Percentiles rank a stretch among this genome's conserved stretches.
Evolutionary conservation across 2,888 invertebrate genomes (phyloP).

Genomic region (Tiliacea aurago): DNA sequence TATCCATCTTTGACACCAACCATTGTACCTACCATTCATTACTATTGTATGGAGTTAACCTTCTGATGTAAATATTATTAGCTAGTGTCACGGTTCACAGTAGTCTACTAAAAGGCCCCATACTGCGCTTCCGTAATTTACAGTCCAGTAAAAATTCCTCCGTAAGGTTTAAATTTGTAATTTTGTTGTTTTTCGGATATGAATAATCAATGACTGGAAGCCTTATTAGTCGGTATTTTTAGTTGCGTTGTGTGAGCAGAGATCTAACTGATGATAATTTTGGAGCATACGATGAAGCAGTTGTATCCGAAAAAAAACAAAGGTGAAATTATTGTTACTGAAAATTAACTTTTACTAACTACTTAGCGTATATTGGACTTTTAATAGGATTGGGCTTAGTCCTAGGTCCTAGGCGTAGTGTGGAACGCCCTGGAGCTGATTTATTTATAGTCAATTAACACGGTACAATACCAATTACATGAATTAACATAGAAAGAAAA

Average conservation of each 20-base stretch:
- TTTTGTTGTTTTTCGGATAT: slow-evolving; percentile 55
- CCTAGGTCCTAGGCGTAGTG: too few relatives aligned
- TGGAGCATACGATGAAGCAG: not conserved
- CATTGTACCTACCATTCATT: too few relatives aligned
- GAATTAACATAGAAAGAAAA: too few relatives aligned
- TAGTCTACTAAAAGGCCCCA: slow-evolving; percentile 62
- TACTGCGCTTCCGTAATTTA: slow-evolving; percentile 54
- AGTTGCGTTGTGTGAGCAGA: slow-evolving; percentile 16
- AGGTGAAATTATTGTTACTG: not conserved
- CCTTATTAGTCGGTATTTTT: slow-evolving; percentile 53
- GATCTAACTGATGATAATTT: not conserved
- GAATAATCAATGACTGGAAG: slow-evolving; percentile 57
- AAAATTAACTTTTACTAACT: not conserved
- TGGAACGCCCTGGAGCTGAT: too few relatives aligned
- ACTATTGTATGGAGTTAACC: not conserved
- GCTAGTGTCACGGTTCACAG: slow-evolving; percentile 49
- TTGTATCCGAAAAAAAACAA: not conserved
- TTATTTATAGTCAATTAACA: too few relatives aligned
- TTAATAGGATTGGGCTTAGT: too few relatives aligned
- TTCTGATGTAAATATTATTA: not conserved
- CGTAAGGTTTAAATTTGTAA: slow-evolving; percentile 48
- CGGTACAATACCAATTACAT: too few relatives aligned
- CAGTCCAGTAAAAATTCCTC: slow-evolving; percentile 58
- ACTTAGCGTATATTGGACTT: too few relatives aligned
- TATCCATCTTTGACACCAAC: too few relatives aligned